Base-by-base conservation (phyloP, 2,797 vertebrate species). In the Alca torda region DNA sequence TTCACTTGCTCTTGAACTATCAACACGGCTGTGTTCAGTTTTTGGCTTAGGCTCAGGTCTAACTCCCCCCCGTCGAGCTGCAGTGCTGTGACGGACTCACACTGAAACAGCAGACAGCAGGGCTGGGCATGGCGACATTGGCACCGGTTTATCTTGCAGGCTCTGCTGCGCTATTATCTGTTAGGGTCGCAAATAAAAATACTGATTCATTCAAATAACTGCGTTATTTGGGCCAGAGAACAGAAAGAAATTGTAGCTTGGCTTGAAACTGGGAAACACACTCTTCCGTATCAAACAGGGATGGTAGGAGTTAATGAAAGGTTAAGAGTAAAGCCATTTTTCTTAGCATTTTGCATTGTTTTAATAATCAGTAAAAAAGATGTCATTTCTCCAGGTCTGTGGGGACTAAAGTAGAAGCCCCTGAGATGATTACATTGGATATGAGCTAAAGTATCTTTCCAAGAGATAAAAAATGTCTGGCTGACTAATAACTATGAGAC, bases 381-480 rank as follows among this genome's bases (percentile, higher is more conserved):
- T 79, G 61, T 23, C 39, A 46, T 78, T 95, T 94, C 77, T 86
- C 63, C 82, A 46, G 31, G 91, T 86, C 95, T 87, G 45, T 85
- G 64, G 96, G 95, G 93, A 88, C 89, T 79, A 83, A 46, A n/a
- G 92, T 82, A 84, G 90, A 92, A 97, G 78, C 19, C 76, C 72
- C 95, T 96, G 95, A 96, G 96, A 97, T 97, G 96, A 97, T 92
- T 90, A 94, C 82, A 85, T 75, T 93, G 93, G 94, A 87, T 94
- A 91, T 94, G 94, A 97, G 87, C 30, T 76, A 84, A 94, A 78
- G 84, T 81, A 92, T 94, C 93, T 97, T 97, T 96, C 85, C 64
- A 95, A 80, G 95, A 98, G 96, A 97, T 97, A 96, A 98, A 97
- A 97, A 87, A 96, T 74, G 75, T 96, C 97, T 97, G 97, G 82